Base-by-base conservation (phyloP, 1,140 invertebrate species). In the Harpegnathos saltator region DNA sequence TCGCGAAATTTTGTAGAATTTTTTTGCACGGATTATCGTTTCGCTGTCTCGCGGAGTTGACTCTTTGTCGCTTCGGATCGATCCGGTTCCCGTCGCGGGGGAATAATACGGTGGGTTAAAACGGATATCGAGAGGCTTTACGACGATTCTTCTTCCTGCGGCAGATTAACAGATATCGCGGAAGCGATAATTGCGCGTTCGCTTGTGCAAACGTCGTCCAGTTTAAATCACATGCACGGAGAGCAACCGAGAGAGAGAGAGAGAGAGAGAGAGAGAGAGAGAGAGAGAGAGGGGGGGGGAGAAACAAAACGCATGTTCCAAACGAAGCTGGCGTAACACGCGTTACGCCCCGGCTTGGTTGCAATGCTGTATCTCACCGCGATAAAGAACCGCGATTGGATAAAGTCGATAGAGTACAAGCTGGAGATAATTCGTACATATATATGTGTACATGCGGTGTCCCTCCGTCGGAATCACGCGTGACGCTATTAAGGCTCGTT, bases 401-500 rank as follows among this genome's bases (percentile, higher is more conserved):
- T 7, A 33, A 33, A 33, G 22, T 38, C 61, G 59, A 54, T 54
- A 22, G 63, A 75, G 24, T n/a, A 4, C 14, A 14, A 26, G 9
- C 58, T 58, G n/a, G 38, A 63, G 44, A 77, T 77, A 65, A 77
- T 65, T 77, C 59, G 54, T 17, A 14, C 62, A 33, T 56, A 50
- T 59, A 65, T 17, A 29, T 15, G 29, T 50, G 26, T 59, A 65
- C 29, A 29, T 15, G 29, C 62, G 26, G 26, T 12, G n/a, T 50
- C n/a, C 38, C 58, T 26, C 54, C 24, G 22, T 81, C 38, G 66
- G 56, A 61, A 69, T 72, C 78, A 48, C 58, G 48, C 29, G 44
- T 73, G 38, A 73, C 58, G 69, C 71, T 50, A 68, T 83, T 83
- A 77, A 77, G 61, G 72, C 38, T 83, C 44, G 29, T 78, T 65